These are phyloP conservation scores for Patella pellucida DNA, from an alignment of 2,888 invertebrate genomes.

Conservation along the genomic window DNA sequence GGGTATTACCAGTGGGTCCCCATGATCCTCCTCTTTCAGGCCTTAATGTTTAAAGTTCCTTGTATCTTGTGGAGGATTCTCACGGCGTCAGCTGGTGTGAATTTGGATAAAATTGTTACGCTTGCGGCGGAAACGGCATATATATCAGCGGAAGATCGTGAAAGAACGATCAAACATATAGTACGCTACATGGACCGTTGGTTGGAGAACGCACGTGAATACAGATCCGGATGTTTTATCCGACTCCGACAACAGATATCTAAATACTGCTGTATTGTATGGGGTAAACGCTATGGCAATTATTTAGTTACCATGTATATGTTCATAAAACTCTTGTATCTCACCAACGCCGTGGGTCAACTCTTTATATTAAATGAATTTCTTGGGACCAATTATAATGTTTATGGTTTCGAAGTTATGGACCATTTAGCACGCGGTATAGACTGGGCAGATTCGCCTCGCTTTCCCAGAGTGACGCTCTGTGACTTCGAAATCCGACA, in stretches of 20 bases:
- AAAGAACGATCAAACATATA: constrained; percentile 71
- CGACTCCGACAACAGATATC: constrained; percentile 68
- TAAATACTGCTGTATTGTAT: constrained; percentile 69
- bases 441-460: constrained; percentile 66
- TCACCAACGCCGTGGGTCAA: constrained; percentile 72
- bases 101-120: constrained; percentile 70
- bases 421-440: constrained; percentile 70
- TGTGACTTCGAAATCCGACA: constrained; percentile 72
- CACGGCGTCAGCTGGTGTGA: constrained; percentile 62
- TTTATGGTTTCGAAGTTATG: constrained; percentile 73
- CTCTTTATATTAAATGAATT: constrained; percentile 73
- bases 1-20: constrained; percentile 72
- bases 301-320: constrained; percentile 73
- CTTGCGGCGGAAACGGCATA: constrained; percentile 72
- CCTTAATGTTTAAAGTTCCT: constrained; percentile 70
- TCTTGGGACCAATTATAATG: constrained; percentile 71
- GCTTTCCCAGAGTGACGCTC: constrained; percentile 70
- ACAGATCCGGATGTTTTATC: constrained; percentile 69
- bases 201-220: constrained; percentile 71
- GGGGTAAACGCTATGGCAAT: constrained; percentile 71
- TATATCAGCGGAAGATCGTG: constrained; percentile 69
- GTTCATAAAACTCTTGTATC: constrained; percentile 71
- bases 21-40: constrained; percentile 73
- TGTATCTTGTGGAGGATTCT: constrained; percentile 72
- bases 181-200: constrained; percentile 73